These are phyloP conservation scores for Agriopis aurantiaria DNA, from an alignment of 2,888 invertebrate species.

Conservation along the genomic window DNA sequence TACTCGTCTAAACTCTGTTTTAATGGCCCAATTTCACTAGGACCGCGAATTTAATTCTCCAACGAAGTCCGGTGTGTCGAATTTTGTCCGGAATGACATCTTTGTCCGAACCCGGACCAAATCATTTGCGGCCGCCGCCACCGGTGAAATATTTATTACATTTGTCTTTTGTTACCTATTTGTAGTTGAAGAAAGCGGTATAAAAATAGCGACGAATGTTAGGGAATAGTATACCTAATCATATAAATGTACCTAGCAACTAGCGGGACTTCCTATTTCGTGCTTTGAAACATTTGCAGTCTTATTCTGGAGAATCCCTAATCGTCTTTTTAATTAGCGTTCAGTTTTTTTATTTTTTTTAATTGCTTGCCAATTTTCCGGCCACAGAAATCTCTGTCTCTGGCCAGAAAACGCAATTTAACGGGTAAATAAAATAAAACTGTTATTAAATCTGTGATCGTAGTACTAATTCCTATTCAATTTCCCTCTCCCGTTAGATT, in stretches of 20 bases:
- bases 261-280: too few relatives aligned
- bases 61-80: constrained; percentile 43
- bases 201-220: not conserved
- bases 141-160: constrained; percentile 34
- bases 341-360: too few relatives aligned
- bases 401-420: too few relatives aligned
- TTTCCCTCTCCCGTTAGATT: constrained; percentile 1
- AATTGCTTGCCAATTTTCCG: too few relatives aligned
- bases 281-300: too few relatives aligned
- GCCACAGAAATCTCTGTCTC: too few relatives aligned
- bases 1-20: constrained; percentile 23
- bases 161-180: constrained; percentile 6
- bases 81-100: constrained; percentile 50
- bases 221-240: not conserved
- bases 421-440: not conserved
- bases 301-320: too few relatives aligned
- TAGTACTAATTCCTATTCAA: constrained; percentile 7
- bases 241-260: too few relatives aligned
- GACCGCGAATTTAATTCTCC: constrained; percentile 50
- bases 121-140: constrained; percentile 35
- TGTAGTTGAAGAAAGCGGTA: not conserved
- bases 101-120: constrained; percentile 26
- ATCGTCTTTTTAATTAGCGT: too few relatives aligned
- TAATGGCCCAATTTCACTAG: constrained; percentile 41
- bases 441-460: not conserved